These are phyloP conservation scores for Antigone vipio DNA, from an alignment of 2,113 vertebrate genomes.

Conservation along the genomic window DNA sequence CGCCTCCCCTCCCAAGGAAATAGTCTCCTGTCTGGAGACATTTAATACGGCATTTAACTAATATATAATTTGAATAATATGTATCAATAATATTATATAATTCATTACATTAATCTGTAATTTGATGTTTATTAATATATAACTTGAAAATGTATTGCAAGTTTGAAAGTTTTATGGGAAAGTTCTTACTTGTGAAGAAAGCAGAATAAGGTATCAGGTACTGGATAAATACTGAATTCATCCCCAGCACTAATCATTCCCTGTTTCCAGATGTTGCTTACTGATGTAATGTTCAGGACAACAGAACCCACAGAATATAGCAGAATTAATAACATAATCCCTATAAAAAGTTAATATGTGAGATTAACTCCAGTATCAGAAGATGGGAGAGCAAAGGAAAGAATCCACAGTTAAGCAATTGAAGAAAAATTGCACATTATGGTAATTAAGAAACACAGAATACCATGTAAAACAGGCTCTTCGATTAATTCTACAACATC, in stretches of 20 bases:
- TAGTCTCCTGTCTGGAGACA: background rate
- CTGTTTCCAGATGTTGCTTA: background rate
- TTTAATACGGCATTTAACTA: background rate
- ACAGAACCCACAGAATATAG: background rate
- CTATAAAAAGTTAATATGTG: background rate
- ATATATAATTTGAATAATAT: background rate
- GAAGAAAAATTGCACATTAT: background rate
- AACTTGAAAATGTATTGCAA: background rate
- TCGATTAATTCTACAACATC: background rate
- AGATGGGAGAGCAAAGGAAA: background rate
- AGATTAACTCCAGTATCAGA: background rate
- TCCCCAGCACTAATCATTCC: background rate
- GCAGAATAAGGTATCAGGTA: background rate
- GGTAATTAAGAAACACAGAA: background rate
- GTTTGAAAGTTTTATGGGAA: background rate
- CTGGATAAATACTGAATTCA: background rate
- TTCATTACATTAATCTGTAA: background rate
- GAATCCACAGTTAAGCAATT: background rate
- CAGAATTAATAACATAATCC: background rate
- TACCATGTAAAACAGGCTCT: background rate
- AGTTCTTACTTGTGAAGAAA: background rate
- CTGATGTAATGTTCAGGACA: background rate
- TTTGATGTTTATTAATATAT: background rate
- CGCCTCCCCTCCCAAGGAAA: background rate
- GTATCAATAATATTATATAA: background rate